A percentile compares a stretch with the other conserved stretches of the same genome.
Evolutionary conservation across 2,113 vertebrate genomes (phyloP).

Genomic region (Pseudonaja textilis): DNA sequence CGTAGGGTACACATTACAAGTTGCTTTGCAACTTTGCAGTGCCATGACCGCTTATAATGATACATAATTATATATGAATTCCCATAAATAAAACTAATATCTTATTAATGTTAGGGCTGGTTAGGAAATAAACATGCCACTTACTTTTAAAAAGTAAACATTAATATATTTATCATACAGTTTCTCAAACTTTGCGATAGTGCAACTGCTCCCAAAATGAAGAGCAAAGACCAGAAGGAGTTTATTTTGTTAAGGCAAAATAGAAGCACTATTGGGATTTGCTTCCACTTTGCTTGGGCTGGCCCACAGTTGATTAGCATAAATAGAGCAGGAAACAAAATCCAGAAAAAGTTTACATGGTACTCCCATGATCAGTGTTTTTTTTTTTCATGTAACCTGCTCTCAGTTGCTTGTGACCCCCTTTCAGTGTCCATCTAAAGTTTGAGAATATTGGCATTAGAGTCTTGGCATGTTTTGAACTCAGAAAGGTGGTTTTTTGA

Average conservation of each 20-base stretch:
- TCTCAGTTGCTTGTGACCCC: neutral
- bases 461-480: neutral
- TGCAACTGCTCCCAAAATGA: neutral
- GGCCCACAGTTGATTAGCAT: neutral
- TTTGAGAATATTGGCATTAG: neutral
- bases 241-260: neutral
- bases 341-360: neutral
- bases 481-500: neutral
- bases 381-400: neutral
- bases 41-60: neutral
- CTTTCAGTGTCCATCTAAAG: neutral
- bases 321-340: neutral
- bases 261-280: neutral
- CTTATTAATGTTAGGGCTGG: neutral
- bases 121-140: neutral
- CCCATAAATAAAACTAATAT: neutral
- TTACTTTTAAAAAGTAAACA: neutral
- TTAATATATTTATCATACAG: neutral
- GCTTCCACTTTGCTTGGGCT: neutral
- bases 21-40: neutral
- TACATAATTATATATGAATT: neutral
- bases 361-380: neutral
- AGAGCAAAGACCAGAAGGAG: neutral
- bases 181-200: neutral
- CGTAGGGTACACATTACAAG: neutral